Evolutionary conservation across 2,888 invertebrate species (phyloP).

Genomic region (Dynastes grantii): DNA sequence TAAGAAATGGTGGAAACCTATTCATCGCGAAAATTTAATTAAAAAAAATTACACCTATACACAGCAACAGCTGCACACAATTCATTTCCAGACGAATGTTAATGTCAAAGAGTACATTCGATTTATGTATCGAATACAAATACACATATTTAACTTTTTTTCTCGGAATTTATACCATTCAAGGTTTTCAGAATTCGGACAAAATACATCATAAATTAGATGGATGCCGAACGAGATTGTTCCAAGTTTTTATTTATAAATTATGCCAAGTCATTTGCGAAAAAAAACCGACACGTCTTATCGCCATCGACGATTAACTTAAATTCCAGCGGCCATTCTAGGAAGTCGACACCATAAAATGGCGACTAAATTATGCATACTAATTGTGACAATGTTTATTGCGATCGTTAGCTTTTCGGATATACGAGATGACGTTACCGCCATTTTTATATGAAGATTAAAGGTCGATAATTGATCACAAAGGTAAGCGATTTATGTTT

Average conservation of each 20-base stretch:
- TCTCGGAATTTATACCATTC: background rate
- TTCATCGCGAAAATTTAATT: too few species aligned
- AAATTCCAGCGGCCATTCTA: constrained; percentile 12
- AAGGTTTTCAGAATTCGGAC: constrained; percentile 4
- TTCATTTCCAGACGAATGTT: too few species aligned
- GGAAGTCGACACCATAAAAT: constrained; percentile 19
- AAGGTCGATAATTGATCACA: constrained; percentile 4
- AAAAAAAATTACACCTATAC: too few species aligned
- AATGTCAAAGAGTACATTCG: too few species aligned
- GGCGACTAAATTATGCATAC: constrained; percentile 6
- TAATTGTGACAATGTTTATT: background rate
- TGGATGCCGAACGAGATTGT: constrained; percentile 21
- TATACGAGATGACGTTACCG: constrained; percentile 3
- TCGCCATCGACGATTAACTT: background rate
- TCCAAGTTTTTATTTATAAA: constrained; percentile 25
- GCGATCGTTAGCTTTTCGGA: background rate
- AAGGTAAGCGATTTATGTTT: constrained; percentile 3
- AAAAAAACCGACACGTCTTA: background rate
- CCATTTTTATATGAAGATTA: background rate
- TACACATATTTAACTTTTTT: background rate
- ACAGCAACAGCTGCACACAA: too few species aligned
- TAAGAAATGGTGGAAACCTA: background rate
- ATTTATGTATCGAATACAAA: too few species aligned
- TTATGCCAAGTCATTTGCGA: constrained; percentile 27
- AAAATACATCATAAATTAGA: constrained; percentile 1